A percentile compares a stretch with the other conserved stretches of the same genome.
phyloP scores from a whole-genome alignment of 35 echinoderm and acorn worm genomes.

The Ptychodera flava region DNA sequence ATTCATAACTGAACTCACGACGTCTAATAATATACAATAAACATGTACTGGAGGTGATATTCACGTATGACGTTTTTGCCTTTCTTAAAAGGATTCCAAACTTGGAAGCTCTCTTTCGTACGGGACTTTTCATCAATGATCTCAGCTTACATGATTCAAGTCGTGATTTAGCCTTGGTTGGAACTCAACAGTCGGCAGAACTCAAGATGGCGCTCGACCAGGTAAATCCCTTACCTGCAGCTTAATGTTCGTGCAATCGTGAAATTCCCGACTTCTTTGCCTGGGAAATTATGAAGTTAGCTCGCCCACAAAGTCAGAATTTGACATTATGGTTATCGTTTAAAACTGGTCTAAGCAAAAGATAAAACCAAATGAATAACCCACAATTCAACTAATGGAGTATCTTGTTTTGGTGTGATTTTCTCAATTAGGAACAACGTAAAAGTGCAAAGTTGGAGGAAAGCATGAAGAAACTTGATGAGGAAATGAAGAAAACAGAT shows the following conservation, averaged over 20 bases:
- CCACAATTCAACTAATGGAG: no score
- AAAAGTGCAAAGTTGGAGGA: conserved; percentile 8
- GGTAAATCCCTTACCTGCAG: conserved; percentile 16
- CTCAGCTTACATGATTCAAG: conserved; percentile 92
- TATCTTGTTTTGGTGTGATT: background rate
- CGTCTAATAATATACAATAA: no score
- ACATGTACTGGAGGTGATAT: no score
- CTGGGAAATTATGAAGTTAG: no score
- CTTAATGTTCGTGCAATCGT: no score
- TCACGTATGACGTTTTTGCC: no score
- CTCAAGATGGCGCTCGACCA: conserved; percentile 93
- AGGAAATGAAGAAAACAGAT: conserved; percentile 13
- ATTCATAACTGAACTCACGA: no score
- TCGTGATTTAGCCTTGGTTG: conserved; percentile 75
- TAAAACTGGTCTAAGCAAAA: no score
- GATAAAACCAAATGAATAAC: no score
- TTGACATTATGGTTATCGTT: no score
- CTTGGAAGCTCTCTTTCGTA: background rate
- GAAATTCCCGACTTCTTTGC: no score
- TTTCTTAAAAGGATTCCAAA: conserved; percentile 9
- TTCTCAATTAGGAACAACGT: background rate
- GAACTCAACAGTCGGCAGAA: conserved; percentile 91
- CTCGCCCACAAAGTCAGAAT: no score
- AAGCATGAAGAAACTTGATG: conserved; percentile 6
- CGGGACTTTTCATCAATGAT: conserved; percentile 86